Percentiles rank a stretch among this genome's conserved stretches.
Evolutionary conservation across 1,140 invertebrate species (phyloP).

Genomic region (Doryteuthis pealeii): DNA sequence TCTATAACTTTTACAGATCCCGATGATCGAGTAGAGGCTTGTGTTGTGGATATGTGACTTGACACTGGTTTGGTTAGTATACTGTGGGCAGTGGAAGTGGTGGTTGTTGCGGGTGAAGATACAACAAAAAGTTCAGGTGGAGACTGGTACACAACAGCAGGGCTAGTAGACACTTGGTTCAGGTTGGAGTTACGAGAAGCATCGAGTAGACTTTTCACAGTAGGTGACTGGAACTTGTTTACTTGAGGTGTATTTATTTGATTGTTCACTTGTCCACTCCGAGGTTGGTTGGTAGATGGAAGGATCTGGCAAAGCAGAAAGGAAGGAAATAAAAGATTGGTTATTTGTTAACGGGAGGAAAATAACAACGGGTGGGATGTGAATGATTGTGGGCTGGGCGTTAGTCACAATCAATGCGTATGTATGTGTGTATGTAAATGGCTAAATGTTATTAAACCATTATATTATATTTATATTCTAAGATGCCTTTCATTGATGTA

Average conservation of each 20-base stretch:
- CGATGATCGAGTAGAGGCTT: constrained; percentile 9
- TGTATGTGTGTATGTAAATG: too few relatives aligned
- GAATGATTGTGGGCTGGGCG: too few relatives aligned
- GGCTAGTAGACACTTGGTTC: neutral
- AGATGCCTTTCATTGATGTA: too few relatives aligned
- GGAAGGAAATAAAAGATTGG: too few relatives aligned
- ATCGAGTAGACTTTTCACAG: constrained; percentile 10
- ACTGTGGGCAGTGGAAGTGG: constrained; percentile 6
- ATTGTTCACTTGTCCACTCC: neutral
- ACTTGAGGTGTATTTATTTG: neutral
- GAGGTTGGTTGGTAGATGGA: neutral
- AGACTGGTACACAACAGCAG: neutral
- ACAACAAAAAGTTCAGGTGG: constrained; percentile 9
- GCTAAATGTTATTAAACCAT: too few relatives aligned
- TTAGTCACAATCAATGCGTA: too few relatives aligned
- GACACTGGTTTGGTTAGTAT: constrained; percentile 12
- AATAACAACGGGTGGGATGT: too few relatives aligned
- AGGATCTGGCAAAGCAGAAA: neutral
- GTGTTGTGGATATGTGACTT: constrained; percentile 4
- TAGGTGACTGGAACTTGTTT: constrained; percentile 8
- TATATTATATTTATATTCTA: too few relatives aligned
- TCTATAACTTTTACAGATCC: constrained; percentile 33
- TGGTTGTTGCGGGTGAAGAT: constrained; percentile 14
- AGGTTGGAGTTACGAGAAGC: neutral
- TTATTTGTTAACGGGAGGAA: too few relatives aligned